These are phyloP conservation scores for Hypsopygia costalis DNA, from an alignment of 2,888 invertebrate species.

Conservation along the genomic window DNA sequence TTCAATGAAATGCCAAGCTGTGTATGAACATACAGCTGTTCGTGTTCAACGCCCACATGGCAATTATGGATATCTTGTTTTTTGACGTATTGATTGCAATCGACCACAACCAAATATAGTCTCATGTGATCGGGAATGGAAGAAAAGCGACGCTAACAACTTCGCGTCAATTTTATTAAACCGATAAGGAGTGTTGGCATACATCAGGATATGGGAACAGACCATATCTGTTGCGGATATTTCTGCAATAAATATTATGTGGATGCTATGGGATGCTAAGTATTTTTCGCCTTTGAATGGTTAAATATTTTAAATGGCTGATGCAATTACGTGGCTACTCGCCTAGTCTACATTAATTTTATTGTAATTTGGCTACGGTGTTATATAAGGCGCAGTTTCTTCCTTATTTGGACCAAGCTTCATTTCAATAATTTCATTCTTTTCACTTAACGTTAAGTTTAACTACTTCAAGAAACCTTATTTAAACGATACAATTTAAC, in stretches of 20 bases:
- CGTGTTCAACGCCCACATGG: constrained; percentile 42
- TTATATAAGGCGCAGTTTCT: too few species aligned
- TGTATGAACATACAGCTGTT: constrained; percentile 51
- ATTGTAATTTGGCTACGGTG: too few species aligned
- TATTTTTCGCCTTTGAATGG: constrained; percentile 1
- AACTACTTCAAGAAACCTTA: too few species aligned
- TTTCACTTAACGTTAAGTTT: too few species aligned
- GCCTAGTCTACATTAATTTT: too few species aligned
- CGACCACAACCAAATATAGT: constrained; percentile 38
- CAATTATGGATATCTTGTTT: constrained; percentile 48
- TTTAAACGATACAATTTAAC: too few species aligned
- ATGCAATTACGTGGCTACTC: too few species aligned
- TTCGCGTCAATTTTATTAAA: constrained; percentile 26
- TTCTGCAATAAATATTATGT: constrained; percentile 4
- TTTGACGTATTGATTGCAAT: constrained; percentile 45
- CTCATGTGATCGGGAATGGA: constrained; percentile 28
- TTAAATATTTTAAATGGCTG: background rate
- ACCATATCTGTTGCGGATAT: constrained; percentile 9
- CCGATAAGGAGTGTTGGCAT: constrained; percentile 23
- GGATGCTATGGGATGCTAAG: constrained; percentile 3
- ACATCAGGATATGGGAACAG: constrained; percentile 22
- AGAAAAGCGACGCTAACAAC: constrained; percentile 39
- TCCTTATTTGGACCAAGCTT: too few species aligned
- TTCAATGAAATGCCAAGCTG: constrained; percentile 58
- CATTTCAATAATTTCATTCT: too few species aligned